Base-by-base conservation (phyloP, 92 coral and sea anemone genomes). In the Actinostola sp. region DNA sequence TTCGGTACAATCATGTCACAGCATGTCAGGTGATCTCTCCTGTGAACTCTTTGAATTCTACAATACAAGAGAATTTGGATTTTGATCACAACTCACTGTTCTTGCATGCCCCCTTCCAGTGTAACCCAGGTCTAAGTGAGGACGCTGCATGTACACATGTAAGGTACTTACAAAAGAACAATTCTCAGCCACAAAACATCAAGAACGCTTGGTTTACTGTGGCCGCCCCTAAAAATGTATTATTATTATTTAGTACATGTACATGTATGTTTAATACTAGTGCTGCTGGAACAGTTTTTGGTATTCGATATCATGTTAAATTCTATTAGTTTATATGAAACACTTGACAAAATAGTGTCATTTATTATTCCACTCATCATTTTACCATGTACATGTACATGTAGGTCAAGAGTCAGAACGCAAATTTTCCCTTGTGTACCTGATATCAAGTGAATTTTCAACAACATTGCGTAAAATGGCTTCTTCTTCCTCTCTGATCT, bases 141-240 rank as follows among this genome's bases (percentile, higher is more conserved):
- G n/a, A n/a, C n/a, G n/a, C n/a, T 36, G 11, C 26, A 42, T 25
- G 15, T 36, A 36, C 11, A 4, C 11, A 36, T 36, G 11, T 4
- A 4, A 4, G 42, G 24, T 49, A 74, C 88, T 70, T 76, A 92
- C 97, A 88, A 86, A 19, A 89, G 70, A 2, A 88, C 63, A 64
- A 94, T 91, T 75, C 92, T 93, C 30, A 94, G 34, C 98, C 98
- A 94, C 13, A 94, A 74, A 28, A 91, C 92, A 67, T 94, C 95
- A n/a, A 83, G 49, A 21, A 94, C 80, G 55, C 92, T 91, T 23
- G 98, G 98, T 73, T 87, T 92, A 65, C 97, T 83, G 82, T 91
- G 86, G 17, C 98, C 98, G 30, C 98, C 98, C 70, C 98, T 94
- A 70, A 19, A 71, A 21, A 42, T 7, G 52, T 33, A 35, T 13